Evolutionary conservation across 2,888 invertebrate genomes (phyloP).

Genomic region (Xanthia togata): DNA sequence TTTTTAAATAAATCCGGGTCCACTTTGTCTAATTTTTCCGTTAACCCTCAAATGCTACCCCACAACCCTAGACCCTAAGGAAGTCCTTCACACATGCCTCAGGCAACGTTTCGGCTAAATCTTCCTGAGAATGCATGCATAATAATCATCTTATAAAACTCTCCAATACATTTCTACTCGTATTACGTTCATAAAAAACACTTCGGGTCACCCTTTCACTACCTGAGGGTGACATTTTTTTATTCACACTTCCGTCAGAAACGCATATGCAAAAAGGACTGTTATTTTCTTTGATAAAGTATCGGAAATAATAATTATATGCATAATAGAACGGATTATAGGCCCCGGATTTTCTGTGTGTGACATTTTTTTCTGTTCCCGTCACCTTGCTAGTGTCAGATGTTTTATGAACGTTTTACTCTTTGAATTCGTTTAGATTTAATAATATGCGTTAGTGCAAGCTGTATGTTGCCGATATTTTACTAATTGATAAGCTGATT

Average conservation of each 20-base stretch:
- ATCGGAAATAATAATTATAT: constrained; percentile 91
- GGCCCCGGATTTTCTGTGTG: constrained; percentile 81
- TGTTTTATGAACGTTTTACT: constrained; percentile 79
- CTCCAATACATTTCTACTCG: constrained; percentile 82
- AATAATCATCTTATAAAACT: constrained; percentile 85
- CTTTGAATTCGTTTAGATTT: constrained; percentile 75
- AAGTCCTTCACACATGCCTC: constrained; percentile 82
- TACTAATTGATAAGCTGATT: constrained; percentile 81
- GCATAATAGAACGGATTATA: constrained; percentile 89
- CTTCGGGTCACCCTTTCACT: constrained; percentile 85
- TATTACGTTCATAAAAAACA: constrained; percentile 84
- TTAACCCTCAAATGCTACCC: constrained; percentile 77
- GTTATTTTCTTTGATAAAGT: constrained; percentile 88
- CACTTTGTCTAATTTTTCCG: constrained; percentile 68
- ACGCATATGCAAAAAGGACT: constrained; percentile 89
- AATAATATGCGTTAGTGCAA: constrained; percentile 87
- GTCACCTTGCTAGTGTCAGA: constrained; percentile 88
- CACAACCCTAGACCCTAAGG: constrained; percentile 78
- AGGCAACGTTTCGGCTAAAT: constrained; percentile 81
- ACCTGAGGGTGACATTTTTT: constrained; percentile 89
- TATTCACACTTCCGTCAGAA: constrained; percentile 89
- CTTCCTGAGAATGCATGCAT: constrained; percentile 90
- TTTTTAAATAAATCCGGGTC: constrained; percentile 46
- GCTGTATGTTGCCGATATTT: constrained; percentile 79
- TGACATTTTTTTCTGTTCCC: constrained; percentile 85